Evolutionary conservation across 2,888 invertebrate genomes (phyloP), one percentile per base, ranked within the genome.

Genomic region (Punctoribates punctum): DNA sequence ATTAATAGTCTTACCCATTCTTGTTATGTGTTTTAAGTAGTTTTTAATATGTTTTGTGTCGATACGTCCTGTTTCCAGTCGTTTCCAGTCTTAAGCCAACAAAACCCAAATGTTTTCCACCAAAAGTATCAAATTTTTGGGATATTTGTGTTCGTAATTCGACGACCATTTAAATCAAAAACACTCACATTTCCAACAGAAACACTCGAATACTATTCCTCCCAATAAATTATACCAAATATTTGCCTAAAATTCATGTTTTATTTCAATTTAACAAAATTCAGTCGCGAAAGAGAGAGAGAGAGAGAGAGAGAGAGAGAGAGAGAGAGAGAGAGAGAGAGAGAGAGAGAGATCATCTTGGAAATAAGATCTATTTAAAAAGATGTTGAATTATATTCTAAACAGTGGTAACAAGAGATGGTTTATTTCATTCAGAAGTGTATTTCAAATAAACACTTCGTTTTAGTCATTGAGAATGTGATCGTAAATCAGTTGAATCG

Each of bases 371-470:
- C 34, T 34, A 34, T 34, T 34, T 34, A 34, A 34, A 34, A 34
- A 34, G 34, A 34, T 34, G 34, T 5, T 3, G 34, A 34, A 51
- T 51, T 6, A 6, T 51, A 51, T 57, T 23, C 57, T n/a, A 57
- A 57, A 23, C 23, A n/a, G 23, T 57, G 23, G 23, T 57, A 57
- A 48, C 11, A n/a, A 15, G 13, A 20, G 5, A 20, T 57, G 57
- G 57, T 57, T 57, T 57, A 57, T 57, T 57, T 57, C 57, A 57
- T 57, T 20, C 5, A 25, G 11, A 57, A 57, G 15, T 57, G 23
- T 20, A 20, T 57, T 57, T 57, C 57, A 57, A 57, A 57, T 57
- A 57, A 57, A 57, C 57, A 57, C 57, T 57, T 57, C 11, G 25
- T 25, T 57, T 57, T 57, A 57, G 57, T 3, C 57, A 15, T 20